A percentile compares a stretch with the other conserved stretches of the same genome.
phyloP scores from a whole-genome alignment of 2,888 invertebrate species.

The Ophion ventricosus region DNA sequence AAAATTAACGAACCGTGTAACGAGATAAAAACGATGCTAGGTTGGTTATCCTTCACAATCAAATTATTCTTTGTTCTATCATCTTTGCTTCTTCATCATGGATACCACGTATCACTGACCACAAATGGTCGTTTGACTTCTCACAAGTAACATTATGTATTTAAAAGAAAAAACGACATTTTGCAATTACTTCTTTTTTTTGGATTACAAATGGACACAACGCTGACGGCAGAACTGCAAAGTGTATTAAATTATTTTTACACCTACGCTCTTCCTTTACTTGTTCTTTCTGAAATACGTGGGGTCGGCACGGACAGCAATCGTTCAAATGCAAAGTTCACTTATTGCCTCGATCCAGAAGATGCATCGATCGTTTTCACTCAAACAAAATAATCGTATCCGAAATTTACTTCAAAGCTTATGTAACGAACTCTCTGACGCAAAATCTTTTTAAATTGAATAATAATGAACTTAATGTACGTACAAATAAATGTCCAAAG shows the following conservation, averaged over 20 bases:
- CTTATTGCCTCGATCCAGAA: neutral
- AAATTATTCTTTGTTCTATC: slow-evolving; percentile 9
- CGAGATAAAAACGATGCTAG: slow-evolving; percentile 8
- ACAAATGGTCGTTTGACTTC: slow-evolving; percentile 32
- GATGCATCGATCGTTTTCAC: neutral
- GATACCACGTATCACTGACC: neutral
- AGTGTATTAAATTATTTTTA: neutral
- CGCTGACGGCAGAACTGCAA: neutral
- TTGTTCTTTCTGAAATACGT: neutral
- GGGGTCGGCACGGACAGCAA: neutral
- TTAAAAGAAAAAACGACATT: slow-evolving; percentile 3
- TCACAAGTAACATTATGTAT: slow-evolving; percentile 39
- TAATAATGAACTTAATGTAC: too few species aligned
- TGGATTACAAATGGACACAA: neutral
- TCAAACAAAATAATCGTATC: neutral
- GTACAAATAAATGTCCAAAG: too few species aligned
- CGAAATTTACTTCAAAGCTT: too few species aligned
- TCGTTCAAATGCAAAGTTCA: neutral
- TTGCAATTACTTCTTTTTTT: neutral
- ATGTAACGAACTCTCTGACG: too few species aligned
- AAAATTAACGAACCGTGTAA: slow-evolving; percentile 56
- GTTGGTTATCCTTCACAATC: slow-evolving; percentile 37
- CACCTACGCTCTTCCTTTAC: neutral
- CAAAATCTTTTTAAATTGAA: too few species aligned
- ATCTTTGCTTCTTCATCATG: neutral